phyloP scores from a whole-genome alignment of 2,797 vertebrate species.

The Cryptoblepharus egeriae region DNA sequence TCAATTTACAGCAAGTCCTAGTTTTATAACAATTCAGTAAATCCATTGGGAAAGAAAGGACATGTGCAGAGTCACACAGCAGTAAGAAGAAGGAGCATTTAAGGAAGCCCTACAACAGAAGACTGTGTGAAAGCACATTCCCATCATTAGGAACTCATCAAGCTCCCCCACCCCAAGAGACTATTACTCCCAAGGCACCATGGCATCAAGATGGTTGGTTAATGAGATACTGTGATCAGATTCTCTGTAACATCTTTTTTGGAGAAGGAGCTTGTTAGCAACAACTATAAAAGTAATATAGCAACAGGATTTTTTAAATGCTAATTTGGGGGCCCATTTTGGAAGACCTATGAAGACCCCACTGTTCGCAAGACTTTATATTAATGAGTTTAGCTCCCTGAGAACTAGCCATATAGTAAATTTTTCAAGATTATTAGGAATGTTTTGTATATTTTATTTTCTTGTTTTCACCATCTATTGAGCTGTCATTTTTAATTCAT shows the following conservation, averaged over 20 bases:
- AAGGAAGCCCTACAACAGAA: not conserved
- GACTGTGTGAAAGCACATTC: not conserved
- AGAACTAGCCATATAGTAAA: conserved; percentile 63
- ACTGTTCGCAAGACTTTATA: conserved; percentile 53
- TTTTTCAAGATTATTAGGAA: conserved; percentile 74
- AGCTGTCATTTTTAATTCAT: conserved; percentile 75
- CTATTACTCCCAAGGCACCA: not conserved
- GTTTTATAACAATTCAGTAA: not conserved
- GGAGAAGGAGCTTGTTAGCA: conserved; percentile 33
- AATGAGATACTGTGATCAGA: conserved; percentile 43
- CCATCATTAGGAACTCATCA: conserved; percentile 30
- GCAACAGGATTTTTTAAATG: conserved; percentile 49
- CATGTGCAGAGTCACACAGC: rapidly evolving
- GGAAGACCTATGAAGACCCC: conserved; percentile 33
- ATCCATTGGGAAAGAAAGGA: not conserved
- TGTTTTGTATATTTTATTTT: conserved; percentile 75
- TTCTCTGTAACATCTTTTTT: conserved; percentile 9
- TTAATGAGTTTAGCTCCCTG: conserved; percentile 68
- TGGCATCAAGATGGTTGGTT: conserved; percentile 16
- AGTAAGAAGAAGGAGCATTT: not conserved
- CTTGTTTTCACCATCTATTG: conserved; percentile 65
- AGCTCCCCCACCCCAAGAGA: conserved; percentile 19
- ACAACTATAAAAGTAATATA: conserved; percentile 45
- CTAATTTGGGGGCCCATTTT: conserved; percentile 52
- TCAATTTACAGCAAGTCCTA: not conserved